Evolutionary conservation across 2,888 invertebrate genomes (phyloP).

Genomic region (Macrosiphum euphorbiae): DNA sequence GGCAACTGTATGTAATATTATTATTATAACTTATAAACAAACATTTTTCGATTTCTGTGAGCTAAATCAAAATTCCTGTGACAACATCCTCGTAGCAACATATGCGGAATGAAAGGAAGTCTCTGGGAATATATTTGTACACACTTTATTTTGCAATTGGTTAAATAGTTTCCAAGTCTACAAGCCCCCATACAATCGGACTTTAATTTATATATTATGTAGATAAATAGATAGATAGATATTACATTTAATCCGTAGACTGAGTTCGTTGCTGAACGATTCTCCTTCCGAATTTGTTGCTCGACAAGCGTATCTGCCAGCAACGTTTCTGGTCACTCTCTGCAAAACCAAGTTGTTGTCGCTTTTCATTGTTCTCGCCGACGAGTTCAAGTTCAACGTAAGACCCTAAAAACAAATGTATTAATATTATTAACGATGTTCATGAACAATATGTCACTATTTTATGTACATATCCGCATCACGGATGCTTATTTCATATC

Average conservation of each 20-base stretch:
- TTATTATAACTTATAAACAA: not conserved
- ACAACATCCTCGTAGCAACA: not conserved
- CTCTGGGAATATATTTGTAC: not conserved
- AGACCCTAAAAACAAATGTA: conserved; percentile 75
- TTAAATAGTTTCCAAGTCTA: not conserved
- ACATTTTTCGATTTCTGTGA: not conserved
- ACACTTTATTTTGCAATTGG: not conserved
- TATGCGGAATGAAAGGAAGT: not conserved
- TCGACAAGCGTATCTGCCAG: conserved; percentile 89
- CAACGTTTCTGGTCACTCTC: conserved; percentile 87
- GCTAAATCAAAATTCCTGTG: not conserved
- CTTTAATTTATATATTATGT: not conserved
- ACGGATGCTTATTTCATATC: not conserved
- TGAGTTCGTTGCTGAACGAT: conserved; percentile 87
- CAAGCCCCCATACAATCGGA: not conserved
- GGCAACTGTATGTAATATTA: not conserved
- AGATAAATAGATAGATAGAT: not conserved
- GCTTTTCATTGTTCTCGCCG: conserved; percentile 88
- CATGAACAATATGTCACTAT: not conserved
- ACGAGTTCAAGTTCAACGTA: conserved; percentile 86
- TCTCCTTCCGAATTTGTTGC: conserved; percentile 90
- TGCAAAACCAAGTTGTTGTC: conserved; percentile 93
- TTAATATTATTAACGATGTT: not conserved
- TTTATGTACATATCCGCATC: not conserved
- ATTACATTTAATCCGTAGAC: conserved; percentile 90